phyloP scores from a whole-genome alignment of 1,140 invertebrate genomes.

The Notospermus geniculatus region DNA sequence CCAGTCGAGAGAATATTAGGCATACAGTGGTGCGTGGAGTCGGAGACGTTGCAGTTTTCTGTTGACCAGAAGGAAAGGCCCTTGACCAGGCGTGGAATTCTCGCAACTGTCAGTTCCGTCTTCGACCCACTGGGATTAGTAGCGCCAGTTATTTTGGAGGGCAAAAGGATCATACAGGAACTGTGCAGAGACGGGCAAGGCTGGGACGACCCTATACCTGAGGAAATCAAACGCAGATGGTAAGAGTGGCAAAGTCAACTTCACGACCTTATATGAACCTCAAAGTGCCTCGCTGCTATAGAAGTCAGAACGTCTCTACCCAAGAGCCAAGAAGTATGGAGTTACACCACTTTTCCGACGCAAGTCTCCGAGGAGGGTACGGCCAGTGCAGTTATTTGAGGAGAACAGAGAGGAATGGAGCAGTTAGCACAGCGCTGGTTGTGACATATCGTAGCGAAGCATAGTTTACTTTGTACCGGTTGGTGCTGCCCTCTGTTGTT shows the following conservation, averaged over 20 bases:
- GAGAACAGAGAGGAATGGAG: background rate
- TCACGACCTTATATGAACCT: constrained; percentile 7
- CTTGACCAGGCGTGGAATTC: constrained; percentile 11
- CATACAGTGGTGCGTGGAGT: constrained; percentile 23
- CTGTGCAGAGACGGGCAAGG: constrained; percentile 19
- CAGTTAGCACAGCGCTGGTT: constrained; percentile 14
- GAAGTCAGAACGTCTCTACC: constrained; percentile 15
- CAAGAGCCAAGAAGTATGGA: background rate
- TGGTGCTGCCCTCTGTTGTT: too few species aligned
- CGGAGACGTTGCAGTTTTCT: constrained; percentile 21
- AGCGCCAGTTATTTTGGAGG: constrained; percentile 22
- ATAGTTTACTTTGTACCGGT: too few species aligned
- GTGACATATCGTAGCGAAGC: too few species aligned
- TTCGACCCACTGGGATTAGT: constrained; percentile 25
- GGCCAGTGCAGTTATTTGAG: constrained; percentile 33
- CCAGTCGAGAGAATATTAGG: constrained; percentile 23
- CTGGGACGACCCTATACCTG: constrained; percentile 27
- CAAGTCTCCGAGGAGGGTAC: constrained; percentile 22
- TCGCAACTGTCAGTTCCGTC: constrained; percentile 17
- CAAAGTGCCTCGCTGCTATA: constrained; percentile 14
- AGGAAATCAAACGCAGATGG: constrained; percentile 15
- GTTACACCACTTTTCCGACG: constrained; percentile 35
- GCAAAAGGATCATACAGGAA: constrained; percentile 21
- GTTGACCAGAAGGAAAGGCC: constrained; percentile 13
- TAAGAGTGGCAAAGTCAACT: constrained; percentile 16